phyloP scores from a whole-genome alignment of 1,140 invertebrate species.

The Aphaenogaster ashmeadi region DNA sequence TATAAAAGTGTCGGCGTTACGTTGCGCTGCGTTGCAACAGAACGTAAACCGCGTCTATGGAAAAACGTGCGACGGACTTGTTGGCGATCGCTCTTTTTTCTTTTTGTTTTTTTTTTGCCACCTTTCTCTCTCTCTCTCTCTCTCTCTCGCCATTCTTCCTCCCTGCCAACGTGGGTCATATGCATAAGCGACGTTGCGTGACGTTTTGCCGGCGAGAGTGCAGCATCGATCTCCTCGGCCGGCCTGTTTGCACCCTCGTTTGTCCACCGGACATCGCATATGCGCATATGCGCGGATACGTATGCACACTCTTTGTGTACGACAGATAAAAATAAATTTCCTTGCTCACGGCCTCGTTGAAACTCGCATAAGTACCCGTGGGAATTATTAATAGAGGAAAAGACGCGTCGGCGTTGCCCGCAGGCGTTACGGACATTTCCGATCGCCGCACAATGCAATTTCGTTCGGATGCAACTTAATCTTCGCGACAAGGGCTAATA shows the following conservation, averaged over 20 bases:
- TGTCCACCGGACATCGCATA: constrained; percentile 55
- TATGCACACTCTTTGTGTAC: constrained; percentile 48
- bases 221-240: constrained; percentile 59
- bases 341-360: constrained; percentile 32
- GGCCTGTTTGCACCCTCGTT: constrained; percentile 64
- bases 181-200: constrained; percentile 67
- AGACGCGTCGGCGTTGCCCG: not conserved
- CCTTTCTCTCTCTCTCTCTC: constrained; percentile 14
- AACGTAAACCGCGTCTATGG: constrained; percentile 20
- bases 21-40: constrained; percentile 3
- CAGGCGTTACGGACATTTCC: not conserved
- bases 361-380: not conserved
- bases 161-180: constrained; percentile 50
- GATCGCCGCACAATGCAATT: constrained; percentile 11
- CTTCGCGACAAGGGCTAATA: constrained; percentile 33
- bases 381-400: constrained; percentile 43
- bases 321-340: constrained; percentile 71
- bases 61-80: constrained; percentile 46
- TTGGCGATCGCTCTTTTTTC: not conserved
- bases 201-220: constrained; percentile 56
- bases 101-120: constrained; percentile 7
- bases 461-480: constrained; percentile 22
- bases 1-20: constrained; percentile 33
- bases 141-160: constrained; percentile 66
- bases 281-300: constrained; percentile 45